Evolutionary conservation across 2,113 vertebrate species (phyloP).

Genomic region (Hoplias malabaricus): DNA sequence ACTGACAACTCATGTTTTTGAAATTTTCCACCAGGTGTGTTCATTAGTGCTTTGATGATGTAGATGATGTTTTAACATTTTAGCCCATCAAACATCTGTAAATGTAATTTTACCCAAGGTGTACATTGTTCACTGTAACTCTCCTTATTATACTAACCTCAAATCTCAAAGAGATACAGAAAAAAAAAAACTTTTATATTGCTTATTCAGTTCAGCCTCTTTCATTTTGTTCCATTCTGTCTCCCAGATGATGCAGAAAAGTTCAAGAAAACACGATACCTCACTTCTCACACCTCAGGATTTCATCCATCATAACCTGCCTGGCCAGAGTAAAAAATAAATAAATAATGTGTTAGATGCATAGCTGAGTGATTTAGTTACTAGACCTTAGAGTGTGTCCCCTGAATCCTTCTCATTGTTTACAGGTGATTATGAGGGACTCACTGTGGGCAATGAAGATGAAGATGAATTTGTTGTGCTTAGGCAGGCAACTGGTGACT

Average conservation of each 20-base stretch:
- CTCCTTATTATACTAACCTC: not conserved
- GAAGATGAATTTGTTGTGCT: conserved; percentile 10
- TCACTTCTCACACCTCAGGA: conserved; percentile 22
- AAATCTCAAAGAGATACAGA: not conserved
- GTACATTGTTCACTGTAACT: no score
- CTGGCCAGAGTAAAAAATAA: conserved; percentile 30
- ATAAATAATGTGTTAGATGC: not conserved
- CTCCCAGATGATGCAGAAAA: conserved; percentile 3
- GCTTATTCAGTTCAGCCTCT: not conserved
- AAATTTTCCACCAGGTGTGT: no score
- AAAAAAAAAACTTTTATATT: not conserved
- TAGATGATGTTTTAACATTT: no score
- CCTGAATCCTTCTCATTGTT: not conserved
- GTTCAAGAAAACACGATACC: conserved; percentile 25
- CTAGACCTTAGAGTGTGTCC: not conserved
- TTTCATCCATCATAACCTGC: conserved; percentile 10
- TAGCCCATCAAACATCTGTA: no score
- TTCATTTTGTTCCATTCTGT: not conserved
- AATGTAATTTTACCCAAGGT: no score
- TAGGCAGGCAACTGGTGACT: not conserved
- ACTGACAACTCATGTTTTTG: no score
- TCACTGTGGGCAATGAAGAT: conserved; percentile 18
- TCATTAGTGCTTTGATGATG: no score
- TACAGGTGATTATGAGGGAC: conserved; percentile 28
- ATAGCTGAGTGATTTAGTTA: no score